Evolutionary conservation across 2,888 invertebrate genomes (phyloP).

Genomic region (Chouioia cunea): DNA sequence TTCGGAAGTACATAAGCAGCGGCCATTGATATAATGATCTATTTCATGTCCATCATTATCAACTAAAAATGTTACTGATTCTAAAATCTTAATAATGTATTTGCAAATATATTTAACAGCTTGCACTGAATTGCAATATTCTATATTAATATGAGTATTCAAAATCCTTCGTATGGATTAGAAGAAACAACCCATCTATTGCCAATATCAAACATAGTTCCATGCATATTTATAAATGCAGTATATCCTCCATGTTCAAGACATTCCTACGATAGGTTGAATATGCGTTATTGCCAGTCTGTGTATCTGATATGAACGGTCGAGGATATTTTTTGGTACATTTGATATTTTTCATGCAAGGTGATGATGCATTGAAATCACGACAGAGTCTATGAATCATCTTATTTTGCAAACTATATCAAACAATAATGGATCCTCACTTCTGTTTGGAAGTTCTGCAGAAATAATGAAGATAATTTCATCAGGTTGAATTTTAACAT

Average conservation of each 20-base stretch:
- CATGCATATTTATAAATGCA: constrained; percentile 36
- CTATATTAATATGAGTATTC: constrained; percentile 63
- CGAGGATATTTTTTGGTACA: constrained; percentile 63
- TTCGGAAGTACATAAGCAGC: too few species aligned
- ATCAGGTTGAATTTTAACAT: constrained; percentile 49
- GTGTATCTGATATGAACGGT: constrained; percentile 54
- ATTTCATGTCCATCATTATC: too few species aligned
- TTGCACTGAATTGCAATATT: constrained; percentile 48
- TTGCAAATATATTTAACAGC: too few species aligned
- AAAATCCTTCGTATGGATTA: constrained; percentile 50
- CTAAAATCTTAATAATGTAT: constrained; percentile 57
- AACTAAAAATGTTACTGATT: too few species aligned
- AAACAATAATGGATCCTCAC: constrained; percentile 53
- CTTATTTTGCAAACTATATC: constrained; percentile 47
- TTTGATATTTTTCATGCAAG: constrained; percentile 63
- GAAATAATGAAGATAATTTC: constrained; percentile 53
- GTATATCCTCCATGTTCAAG: constrained; percentile 44
- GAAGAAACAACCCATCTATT: constrained; percentile 53
- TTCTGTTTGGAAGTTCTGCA: constrained; percentile 61
- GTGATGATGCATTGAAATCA: constrained; percentile 55
- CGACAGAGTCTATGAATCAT: constrained; percentile 64
- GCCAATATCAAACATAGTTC: constrained; percentile 34
- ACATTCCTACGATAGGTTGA: constrained; percentile 57
- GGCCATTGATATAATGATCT: too few species aligned
- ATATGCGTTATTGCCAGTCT: constrained; percentile 59